These are phyloP conservation scores for Dryobotodes eremita DNA, from an alignment of 2,888 invertebrate species.

Conservation along the genomic window DNA sequence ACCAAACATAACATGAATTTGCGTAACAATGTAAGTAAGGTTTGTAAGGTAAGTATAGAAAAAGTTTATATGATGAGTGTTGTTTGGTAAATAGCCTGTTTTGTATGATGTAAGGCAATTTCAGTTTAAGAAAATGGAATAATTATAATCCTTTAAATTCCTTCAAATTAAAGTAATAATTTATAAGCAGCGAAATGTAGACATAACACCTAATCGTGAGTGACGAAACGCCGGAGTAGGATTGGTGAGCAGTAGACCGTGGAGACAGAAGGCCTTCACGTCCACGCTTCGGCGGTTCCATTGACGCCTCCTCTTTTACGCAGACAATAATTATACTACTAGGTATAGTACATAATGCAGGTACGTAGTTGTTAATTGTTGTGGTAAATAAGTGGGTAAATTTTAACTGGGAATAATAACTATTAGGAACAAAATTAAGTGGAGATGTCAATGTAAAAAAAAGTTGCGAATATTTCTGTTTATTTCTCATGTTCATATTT, in stretches of 20 bases:
- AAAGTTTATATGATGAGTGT: not conserved
- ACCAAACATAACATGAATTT: not conserved
- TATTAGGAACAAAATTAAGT: not conserved
- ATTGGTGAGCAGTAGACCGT: conserved; percentile 82
- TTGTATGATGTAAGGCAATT: not conserved
- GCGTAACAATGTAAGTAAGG: not conserved
- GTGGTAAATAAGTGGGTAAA: not conserved
- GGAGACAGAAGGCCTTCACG: conserved; percentile 73
- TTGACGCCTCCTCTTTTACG: conserved; percentile 79
- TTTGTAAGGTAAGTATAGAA: not conserved
- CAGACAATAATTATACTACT: conserved; percentile 57
- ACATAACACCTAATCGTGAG: conserved; percentile 37
- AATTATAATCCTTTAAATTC: not conserved
- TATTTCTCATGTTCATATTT: not conserved
- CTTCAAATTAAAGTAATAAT: not conserved
- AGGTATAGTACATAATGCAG: not conserved
- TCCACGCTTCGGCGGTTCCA: conserved; percentile 73
- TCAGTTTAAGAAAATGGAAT: not conserved
- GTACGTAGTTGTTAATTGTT: not conserved
- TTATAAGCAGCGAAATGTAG: conserved; percentile 41
- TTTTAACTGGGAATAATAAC: not conserved
- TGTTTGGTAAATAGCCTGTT: not conserved
- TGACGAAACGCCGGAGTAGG: conserved; percentile 59
- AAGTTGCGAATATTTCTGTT: not conserved
- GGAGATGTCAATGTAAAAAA: conserved; percentile 2